Base-by-base conservation (phyloP, 2,888 invertebrate genomes). In the Plebejus anna region DNA sequence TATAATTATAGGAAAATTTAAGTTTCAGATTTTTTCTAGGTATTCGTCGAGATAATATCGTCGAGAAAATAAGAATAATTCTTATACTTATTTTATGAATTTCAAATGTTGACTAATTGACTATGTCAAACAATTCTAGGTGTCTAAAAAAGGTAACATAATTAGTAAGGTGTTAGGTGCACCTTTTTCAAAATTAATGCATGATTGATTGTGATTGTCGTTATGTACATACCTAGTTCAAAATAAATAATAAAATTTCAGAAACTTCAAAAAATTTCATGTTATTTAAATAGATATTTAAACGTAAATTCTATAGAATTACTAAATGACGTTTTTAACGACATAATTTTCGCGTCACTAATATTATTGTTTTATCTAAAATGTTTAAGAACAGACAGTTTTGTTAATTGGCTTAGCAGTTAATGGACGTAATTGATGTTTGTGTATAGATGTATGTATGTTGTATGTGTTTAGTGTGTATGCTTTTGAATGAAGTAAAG, bases 361-460 rank as follows among this genome's bases (percentile, higher is more conserved):
- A 66, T 32, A 32, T 22, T 32, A 32, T 22, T 32, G 66, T 66
- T 66, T 32, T 32, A 66, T 36, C 16, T 66, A 66, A 32, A 66
- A 16, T 5, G 16, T 36, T 4, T 66, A 36, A 59, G 7, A n/a
- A 59, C 7, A 59, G 13, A 16, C 6, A 22, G 61, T 61, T 61
- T 61, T 11, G 61, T 61, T 61, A 22, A 61, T 61, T 61, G 61
- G 61, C 61, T 61, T 61, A 61, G 61, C 61, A 4, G 32, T 13
- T 36, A 66, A 16, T 66, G 13, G 5, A 61, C 5, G 11, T 66
- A 66, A 36, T 66, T 22, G 13, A 36, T 36, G 16, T 66, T 66
- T 66, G 66, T 66, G 66, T 66, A 36, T 66, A 66, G 66, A 66
- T 66, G 32, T 66, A 36, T 66, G 66, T 66, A 13, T 66, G 66